Percentiles rank a stretch among this genome's conserved stretches.
Evolutionary conservation across 2,797 vertebrate genomes (phyloP).

Genomic region (Loris lydekkerianus): DNA sequence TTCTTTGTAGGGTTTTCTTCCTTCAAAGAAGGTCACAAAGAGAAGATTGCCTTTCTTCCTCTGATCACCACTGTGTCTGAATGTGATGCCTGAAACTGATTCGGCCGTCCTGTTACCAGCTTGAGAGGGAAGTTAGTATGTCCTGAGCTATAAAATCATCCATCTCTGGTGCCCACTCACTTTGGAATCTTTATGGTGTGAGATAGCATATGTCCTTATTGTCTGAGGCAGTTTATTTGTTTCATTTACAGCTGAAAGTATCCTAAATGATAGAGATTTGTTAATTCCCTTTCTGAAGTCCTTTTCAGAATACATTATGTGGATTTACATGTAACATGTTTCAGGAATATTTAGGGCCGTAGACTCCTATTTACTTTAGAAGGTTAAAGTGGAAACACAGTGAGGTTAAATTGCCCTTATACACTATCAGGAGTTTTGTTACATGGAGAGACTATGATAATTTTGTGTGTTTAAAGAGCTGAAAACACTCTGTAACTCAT

Average conservation of each 20-base stretch:
- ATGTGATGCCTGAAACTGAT: not conserved
- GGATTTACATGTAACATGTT: not conserved
- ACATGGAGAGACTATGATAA: not conserved
- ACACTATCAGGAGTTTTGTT: not conserved
- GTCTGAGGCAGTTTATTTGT: not conserved
- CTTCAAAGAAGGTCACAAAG: not conserved
- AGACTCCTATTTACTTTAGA: conserved; percentile 14
- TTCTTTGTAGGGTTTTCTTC: conserved; percentile 1
- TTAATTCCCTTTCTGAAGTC: not conserved
- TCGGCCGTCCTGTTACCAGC: not conserved
- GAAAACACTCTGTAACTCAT: not conserved
- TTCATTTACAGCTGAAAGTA: not conserved
- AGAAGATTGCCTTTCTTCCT: not conserved
- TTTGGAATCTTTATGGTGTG: not conserved
- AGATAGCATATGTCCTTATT: not conserved
- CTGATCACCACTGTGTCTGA: not conserved
- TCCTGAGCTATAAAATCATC: not conserved
- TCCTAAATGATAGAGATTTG: not conserved
- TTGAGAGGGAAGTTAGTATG: not conserved
- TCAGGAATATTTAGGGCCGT: not conserved
- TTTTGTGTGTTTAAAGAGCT: conserved; percentile 20
- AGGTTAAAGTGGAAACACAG: not conserved
- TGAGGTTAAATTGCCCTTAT: not conserved
- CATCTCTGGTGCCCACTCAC: not conserved
- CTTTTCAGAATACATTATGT: not conserved